Conservation (phyloP, 2,797 vertebrate species). For the Stomatorhinus walkeri region DNA sequence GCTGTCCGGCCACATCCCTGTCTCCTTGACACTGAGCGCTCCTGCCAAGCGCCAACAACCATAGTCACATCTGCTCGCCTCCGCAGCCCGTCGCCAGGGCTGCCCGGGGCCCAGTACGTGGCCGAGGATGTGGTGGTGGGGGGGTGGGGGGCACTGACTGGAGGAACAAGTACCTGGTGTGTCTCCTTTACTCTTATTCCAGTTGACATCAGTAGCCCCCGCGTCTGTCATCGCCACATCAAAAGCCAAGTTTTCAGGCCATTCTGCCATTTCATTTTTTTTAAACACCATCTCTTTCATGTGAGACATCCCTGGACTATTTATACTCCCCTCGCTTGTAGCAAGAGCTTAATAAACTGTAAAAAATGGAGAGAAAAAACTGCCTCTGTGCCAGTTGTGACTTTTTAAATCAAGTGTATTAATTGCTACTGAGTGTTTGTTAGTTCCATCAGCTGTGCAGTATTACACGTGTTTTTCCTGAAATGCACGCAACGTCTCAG, state of each 20-base stretch:
- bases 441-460: neutral
- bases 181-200: conserved; percentile 58
- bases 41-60: conserved; percentile 97
- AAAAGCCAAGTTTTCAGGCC: conserved; percentile 64
- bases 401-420: neutral
- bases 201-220: conserved; percentile 63
- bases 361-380: conserved; percentile 65
- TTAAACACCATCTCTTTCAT: conserved; percentile 46
- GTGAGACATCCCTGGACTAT: conserved; percentile 46
- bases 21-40: conserved; percentile 91
- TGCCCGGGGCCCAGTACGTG: conserved; percentile 55
- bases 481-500: conserved; percentile 27
- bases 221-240: conserved; percentile 59
- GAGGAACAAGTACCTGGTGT: conserved; percentile 62
- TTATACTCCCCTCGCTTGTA: conserved; percentile 67
- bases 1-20: conserved; percentile 85
- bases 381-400: conserved; percentile 53
- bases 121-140: conserved; percentile 42
- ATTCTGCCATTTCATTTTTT: conserved; percentile 53
- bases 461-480: conserved; percentile 24
- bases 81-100: conserved; percentile 61
- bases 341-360: conserved; percentile 67
- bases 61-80: conserved; percentile 97
- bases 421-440: neutral
- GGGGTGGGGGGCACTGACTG: conserved; percentile 29